Conservation (phyloP, 2,888 invertebrate genomes). For the Phania funesta region DNA sequence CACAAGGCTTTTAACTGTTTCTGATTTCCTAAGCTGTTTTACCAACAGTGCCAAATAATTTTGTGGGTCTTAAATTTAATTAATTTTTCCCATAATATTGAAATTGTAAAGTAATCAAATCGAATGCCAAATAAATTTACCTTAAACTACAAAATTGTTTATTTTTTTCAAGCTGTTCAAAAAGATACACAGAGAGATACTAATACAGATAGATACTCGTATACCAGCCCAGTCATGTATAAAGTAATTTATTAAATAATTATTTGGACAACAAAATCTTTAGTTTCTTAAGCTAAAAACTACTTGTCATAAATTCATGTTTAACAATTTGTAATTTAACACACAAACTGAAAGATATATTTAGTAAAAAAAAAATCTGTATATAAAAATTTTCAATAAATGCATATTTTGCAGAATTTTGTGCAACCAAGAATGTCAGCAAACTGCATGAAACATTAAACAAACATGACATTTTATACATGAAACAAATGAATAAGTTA, state of each 20-base stretch:
- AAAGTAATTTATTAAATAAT: constrained; percentile 61
- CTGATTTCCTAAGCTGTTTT: background rate
- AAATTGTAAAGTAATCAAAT: background rate
- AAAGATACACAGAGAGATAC: background rate
- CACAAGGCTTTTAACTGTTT: constrained; percentile 46
- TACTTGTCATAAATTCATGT: constrained; percentile 57
- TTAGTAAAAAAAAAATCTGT: background rate
- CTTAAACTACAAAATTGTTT: background rate
- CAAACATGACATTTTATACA: constrained; percentile 20
- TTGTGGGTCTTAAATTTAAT: constrained; percentile 13
- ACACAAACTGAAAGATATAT: background rate
- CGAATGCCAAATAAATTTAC: constrained; percentile 8
- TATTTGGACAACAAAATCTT: constrained; percentile 58
- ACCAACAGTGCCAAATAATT: background rate
- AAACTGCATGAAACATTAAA: constrained; percentile 20
- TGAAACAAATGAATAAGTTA: constrained; percentile 27
- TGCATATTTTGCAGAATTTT: constrained; percentile 32
- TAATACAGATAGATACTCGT: background rate
- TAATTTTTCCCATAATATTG: constrained; percentile 27
- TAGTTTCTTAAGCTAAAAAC: constrained; percentile 41
- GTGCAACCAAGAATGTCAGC: background rate
- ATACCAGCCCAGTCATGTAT: background rate
- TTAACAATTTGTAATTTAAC: constrained; percentile 51
- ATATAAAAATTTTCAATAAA: constrained; percentile 24
- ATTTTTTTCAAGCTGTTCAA: background rate